These are phyloP conservation scores for Argyresthia albistria DNA, from an alignment of 2,888 invertebrate genomes.

Conservation along the genomic window DNA sequence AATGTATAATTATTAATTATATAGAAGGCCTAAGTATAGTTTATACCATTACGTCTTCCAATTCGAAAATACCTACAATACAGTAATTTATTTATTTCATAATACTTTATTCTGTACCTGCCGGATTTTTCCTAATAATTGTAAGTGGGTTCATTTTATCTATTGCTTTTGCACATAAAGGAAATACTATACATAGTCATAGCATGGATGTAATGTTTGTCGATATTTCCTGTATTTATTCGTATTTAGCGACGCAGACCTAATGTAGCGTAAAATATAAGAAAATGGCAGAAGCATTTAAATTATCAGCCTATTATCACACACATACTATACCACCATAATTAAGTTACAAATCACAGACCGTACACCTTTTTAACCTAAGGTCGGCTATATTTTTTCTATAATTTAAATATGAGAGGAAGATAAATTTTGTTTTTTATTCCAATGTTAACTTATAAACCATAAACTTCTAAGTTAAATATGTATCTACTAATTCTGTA, in stretches of 20 bases:
- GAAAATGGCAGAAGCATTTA: background rate
- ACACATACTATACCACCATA: too few species aligned
- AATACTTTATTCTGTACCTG: conserved; percentile 41
- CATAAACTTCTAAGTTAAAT: too few species aligned
- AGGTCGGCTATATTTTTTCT: too few species aligned
- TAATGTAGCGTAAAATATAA: background rate
- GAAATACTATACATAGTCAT: conserved; percentile 15
- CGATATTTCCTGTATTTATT: conserved; percentile 10
- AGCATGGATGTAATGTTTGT: conserved; percentile 7
- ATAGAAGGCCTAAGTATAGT: conserved; percentile 29
- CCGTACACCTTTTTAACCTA: too few species aligned
- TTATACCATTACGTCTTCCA: conserved; percentile 56
- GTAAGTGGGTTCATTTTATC: conserved; percentile 6
- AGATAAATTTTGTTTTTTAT: too few species aligned
- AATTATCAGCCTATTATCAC: too few species aligned
- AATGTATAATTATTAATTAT: conserved; percentile 34
- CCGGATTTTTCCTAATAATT: conserved; percentile 43
- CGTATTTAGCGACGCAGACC: background rate
- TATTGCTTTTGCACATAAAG: conserved; percentile 9
- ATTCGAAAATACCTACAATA: conserved; percentile 31
- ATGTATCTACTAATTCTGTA: too few species aligned
- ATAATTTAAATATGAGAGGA: too few species aligned
- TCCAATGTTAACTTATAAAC: too few species aligned
- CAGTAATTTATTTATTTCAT: background rate
- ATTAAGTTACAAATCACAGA: too few species aligned